Evolutionary conservation across 2,888 invertebrate genomes (phyloP).

Genomic region (Diarsia dahlii): DNA sequence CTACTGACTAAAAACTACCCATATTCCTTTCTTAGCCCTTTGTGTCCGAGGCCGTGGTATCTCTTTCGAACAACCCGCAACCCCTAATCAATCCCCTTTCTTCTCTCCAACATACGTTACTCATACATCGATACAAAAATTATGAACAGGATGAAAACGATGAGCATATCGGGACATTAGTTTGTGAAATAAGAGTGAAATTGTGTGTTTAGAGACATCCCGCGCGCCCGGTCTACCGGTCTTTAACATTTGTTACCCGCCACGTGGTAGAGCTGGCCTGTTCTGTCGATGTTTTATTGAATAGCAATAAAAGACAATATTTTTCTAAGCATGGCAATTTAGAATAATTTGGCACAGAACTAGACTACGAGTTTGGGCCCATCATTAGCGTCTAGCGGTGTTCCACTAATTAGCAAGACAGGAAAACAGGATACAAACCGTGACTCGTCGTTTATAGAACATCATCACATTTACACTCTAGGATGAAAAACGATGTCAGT

Average conservation of each 20-base stretch:
- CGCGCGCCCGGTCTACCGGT: conserved; percentile 76
- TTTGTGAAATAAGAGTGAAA: conserved; percentile 87
- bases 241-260: conserved; percentile 84
- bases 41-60: too few relatives aligned
- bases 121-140: background rate
- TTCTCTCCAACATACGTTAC: background rate
- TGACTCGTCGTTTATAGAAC: background rate
- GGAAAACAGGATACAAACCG: background rate
- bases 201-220: conserved; percentile 87
- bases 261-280: conserved; percentile 67
- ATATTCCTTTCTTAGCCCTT: too few relatives aligned
- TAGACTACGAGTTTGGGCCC: background rate
- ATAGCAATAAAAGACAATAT: too few relatives aligned
- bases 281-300: conserved; percentile 22
- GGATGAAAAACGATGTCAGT: background rate
- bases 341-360: background rate
- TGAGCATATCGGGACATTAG: conserved; percentile 76
- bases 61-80: too few relatives aligned
- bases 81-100: background rate
- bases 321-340: background rate
- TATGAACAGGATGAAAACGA: conserved; percentile 70
- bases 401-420: background rate
- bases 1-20: too few relatives aligned
- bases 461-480: background rate
- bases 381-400: background rate